Conservation (phyloP, 2,888 invertebrate species). For the Stictocephala bisonia region DNA sequence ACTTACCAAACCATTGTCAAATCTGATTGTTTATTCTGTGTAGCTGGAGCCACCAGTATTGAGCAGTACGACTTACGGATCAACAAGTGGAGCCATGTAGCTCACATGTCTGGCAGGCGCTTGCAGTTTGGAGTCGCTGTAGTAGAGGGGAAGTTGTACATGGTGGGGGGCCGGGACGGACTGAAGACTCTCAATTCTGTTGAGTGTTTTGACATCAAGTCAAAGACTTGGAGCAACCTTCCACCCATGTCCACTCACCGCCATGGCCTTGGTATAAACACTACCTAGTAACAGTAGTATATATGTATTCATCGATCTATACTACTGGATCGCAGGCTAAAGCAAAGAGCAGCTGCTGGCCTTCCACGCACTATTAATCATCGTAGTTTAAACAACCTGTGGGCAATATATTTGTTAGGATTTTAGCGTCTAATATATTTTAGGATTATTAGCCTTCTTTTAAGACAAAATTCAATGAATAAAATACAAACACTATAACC, state of each 20-base stretch:
- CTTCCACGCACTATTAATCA: too few relatives aligned
- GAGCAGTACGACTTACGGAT: constrained; percentile 88
- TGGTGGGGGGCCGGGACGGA: constrained; percentile 93
- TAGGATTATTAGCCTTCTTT: too few relatives aligned
- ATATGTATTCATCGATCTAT: background rate
- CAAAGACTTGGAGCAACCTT: constrained; percentile 81
- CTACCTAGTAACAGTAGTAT: background rate
- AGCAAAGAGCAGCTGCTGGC: too few relatives aligned
- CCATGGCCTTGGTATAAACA: constrained; percentile 63
- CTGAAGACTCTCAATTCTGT: constrained; percentile 94
- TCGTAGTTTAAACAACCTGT: too few relatives aligned
- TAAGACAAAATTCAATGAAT: too few relatives aligned
- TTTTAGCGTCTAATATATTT: too few relatives aligned
- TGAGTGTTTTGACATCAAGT: constrained; percentile 88
- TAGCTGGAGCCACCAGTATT: constrained; percentile 84
- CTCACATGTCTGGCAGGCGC: constrained; percentile 82
- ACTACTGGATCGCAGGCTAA: background rate
- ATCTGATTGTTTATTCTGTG: constrained; percentile 43
- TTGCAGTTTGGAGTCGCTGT: constrained; percentile 94
- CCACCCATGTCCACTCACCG: constrained; percentile 85
- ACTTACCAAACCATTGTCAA: too few relatives aligned
- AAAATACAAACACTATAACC: too few relatives aligned
- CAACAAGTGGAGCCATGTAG: constrained; percentile 82
- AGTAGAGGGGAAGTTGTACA: constrained; percentile 82
- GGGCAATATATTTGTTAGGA: too few relatives aligned